Percentiles rank a stretch among this genome's conserved stretches.
These are phyloP conservation scores for Stictonetta naevosa DNA, from an alignment of 2,113 vertebrate species.

Conservation along the genomic window DNA sequence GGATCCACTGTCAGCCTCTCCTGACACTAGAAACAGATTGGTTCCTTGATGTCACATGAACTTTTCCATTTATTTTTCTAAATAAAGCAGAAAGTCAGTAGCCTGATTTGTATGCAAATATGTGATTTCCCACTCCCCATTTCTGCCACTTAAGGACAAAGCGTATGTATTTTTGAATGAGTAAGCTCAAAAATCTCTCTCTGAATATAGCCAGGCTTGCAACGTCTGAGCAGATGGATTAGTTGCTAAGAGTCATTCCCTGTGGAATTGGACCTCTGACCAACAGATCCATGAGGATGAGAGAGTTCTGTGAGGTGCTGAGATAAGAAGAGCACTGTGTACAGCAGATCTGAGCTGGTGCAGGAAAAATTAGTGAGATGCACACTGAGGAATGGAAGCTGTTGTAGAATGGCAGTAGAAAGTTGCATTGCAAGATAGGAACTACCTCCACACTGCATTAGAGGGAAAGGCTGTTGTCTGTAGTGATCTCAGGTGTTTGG, in stretches of 20 bases:
- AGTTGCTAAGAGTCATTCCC: neutral
- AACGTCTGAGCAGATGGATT: neutral
- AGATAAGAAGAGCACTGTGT: neutral
- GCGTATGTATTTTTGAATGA: neutral
- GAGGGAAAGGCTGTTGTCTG: neutral
- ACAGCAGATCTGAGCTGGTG: neutral
- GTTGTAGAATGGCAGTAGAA: neutral
- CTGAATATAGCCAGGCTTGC: neutral
- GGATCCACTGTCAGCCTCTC: neutral
- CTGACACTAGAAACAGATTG: neutral
- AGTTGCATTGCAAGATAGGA: neutral
- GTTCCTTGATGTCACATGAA: neutral
- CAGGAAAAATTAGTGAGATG: neutral
- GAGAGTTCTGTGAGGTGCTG: neutral
- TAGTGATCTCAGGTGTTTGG: neutral
- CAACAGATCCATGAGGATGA: neutral
- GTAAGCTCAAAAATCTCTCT: neutral
- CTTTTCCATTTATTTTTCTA: constrained; percentile 34
- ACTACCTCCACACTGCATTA: neutral
- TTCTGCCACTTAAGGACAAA: neutral
- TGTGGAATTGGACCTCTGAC: neutral
- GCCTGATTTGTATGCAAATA: neutral
- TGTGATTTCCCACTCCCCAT: neutral
- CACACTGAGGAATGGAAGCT: neutral
- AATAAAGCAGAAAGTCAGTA: constrained; percentile 50